Conservation (phyloP, 2,888 invertebrate species). For the Caenorhabditis sp. region DNA sequence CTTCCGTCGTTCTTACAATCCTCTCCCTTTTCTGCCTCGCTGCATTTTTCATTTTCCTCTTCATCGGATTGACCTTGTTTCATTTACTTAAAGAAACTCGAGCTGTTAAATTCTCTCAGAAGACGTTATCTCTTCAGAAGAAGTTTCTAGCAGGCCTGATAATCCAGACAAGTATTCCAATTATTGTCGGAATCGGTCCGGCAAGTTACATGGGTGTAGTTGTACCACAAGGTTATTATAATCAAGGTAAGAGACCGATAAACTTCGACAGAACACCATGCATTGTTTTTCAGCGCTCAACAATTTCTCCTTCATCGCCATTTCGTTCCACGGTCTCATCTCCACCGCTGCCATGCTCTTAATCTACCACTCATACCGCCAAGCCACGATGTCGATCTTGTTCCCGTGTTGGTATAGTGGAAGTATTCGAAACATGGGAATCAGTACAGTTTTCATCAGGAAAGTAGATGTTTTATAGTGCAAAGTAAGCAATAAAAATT, state of each 20-base stretch:
- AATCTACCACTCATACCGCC: constrained; percentile 28
- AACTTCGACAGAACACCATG: too few relatives aligned
- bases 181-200: neutral
- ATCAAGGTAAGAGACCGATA: neutral
- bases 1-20: neutral
- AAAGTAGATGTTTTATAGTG: too few relatives aligned
- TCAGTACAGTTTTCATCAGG: too few relatives aligned
- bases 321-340: constrained; percentile 23
- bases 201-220: neutral
- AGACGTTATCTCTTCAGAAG: constrained; percentile 15
- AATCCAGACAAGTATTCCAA: constrained; percentile 1
- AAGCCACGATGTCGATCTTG: neutral
- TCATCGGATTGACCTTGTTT: neutral
- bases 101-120: neutral
- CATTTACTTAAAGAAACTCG: neutral
- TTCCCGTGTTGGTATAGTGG: too few relatives aligned
- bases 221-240: neutral
- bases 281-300: constrained; percentile 18
- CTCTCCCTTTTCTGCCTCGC: too few relatives aligned
- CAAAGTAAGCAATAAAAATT: too few relatives aligned
- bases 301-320: constrained; percentile 25
- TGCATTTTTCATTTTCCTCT: neutral
- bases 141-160: neutral
- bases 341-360: constrained; percentile 6
- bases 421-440: too few relatives aligned